Evolutionary conservation across 2,113 vertebrate genomes (phyloP), one percentile per base, ranked within the genome.

Genomic region (Pluvianellus socialis): DNA sequence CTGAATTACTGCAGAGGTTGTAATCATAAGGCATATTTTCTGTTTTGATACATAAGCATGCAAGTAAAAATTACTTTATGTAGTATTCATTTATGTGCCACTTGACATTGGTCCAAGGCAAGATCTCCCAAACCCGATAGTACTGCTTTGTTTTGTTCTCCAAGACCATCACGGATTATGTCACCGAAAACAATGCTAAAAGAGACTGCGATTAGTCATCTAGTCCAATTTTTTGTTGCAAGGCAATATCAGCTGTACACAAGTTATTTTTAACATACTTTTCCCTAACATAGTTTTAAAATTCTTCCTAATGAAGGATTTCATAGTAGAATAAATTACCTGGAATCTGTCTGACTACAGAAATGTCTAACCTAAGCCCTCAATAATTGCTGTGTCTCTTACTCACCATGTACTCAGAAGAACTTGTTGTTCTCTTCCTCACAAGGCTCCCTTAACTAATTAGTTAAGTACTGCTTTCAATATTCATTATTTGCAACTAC

Each of bases 171-270:
- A 81, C 24, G 70, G 44, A 50, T 56, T 87, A 50, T 2, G 45
- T 61, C 73, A 55, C 22, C 32, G 40, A 30, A 75, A 92, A 58
- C 23, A 70, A 44, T 72, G 14, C 33, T 75, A 67, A 32, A 30
- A 75, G n/a, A 62, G 47, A 5, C 22, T 50, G 4, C 3, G 49
- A 17, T 10, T 19, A 30, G 7, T 32, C 53, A n/a, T 49, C n/a
- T 10, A 30, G 18, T 49, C 32, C 1, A 2, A 5, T 75, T 71
- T 77, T 52, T 30, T 45, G 23, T 22, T 62, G 42, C 28, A 66
- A 73, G 20, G 27, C 38, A 22, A 0, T 21, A 17, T 45, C 49
- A 38, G 40, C 13, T 59, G 2, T 12, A 38, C 0, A 1, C 7
- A 50, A 21, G 17, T 8, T 24, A 17, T 58, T 67, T 49, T 18